Base-by-base conservation (phyloP, 1,140 invertebrate species). In the Cydia splendana region DNA sequence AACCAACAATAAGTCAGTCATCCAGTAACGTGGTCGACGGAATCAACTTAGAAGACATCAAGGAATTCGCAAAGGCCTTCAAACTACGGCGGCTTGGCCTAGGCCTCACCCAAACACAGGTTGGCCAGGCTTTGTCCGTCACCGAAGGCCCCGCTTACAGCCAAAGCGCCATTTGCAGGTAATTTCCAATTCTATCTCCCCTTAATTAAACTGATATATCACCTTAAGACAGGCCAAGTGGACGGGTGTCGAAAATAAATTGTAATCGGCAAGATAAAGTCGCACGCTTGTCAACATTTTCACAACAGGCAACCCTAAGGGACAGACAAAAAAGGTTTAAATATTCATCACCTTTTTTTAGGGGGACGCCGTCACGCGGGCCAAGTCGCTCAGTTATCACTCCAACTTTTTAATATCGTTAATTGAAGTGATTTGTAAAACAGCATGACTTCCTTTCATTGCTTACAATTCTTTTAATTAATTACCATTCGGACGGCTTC, bases 151-250 rank as follows among this genome's bases (percentile, higher is more conserved):
- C 98, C 28, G 98, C 98, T 30, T 99, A 99, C 94, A 99, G 98
- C 94, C 98, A 99, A 95, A 99, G 98, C 94, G 98, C 98, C 78
- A 99, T 99, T 92, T 99, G 98, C 97, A 98, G 98, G 98, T 99
- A 85, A 79, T 77, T 78, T 76, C 76, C 38, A 45, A 65, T 51
- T 51, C 48, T 62, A 62, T 24, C 1, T 24, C 20, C 20, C 20
- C 20, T 18, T 45, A 42, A 74, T 45, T 15, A 74, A 74, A 74
- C 34, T 42, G 45, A 38, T 75, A 53, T 34, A n/a, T 13, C 13
- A 30, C 24, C 74, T 75, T 15, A 57, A 53, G 53, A 62, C 48
- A 53, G 51, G 51, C 30, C 34, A 71, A 71, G 67, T 71, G 67
- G 28, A 71, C 67, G 30, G 18, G 65, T 34, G 65, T 71, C 34